These are phyloP conservation scores for Papilio gigon DNA, from an alignment of 2,888 invertebrate genomes.

Conservation along the genomic window DNA sequence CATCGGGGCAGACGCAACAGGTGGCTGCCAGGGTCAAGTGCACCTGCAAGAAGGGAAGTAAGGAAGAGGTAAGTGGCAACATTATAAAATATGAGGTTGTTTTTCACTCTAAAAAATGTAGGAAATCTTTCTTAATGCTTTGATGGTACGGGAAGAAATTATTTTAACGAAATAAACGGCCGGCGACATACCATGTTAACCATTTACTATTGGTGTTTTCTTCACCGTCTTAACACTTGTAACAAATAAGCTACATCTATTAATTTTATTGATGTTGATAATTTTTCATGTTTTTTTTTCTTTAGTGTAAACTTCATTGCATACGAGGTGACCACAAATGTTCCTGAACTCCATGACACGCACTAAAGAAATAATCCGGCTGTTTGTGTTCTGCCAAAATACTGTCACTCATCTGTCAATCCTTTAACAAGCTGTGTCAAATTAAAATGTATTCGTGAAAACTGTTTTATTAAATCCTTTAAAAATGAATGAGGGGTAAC, in stretches of 20 bases:
- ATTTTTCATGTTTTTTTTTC: slow-evolving; percentile 39
- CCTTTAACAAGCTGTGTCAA: slow-evolving; percentile 10
- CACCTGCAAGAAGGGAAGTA: slow-evolving; percentile 50
- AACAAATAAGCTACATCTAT: neutral
- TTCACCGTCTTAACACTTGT: too few species aligned
- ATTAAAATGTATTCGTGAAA: slow-evolving; percentile 29
- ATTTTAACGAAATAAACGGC: too few species aligned
- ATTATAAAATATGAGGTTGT: too few species aligned
- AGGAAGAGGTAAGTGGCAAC: slow-evolving; percentile 42
- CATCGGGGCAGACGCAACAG: slow-evolving; percentile 49
- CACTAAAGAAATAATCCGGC: slow-evolving; percentile 16
- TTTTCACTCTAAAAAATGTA: too few species aligned
- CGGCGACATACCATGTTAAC: too few species aligned
- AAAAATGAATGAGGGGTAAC: slow-evolving; percentile 1
- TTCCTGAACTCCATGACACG: slow-evolving; percentile 16
- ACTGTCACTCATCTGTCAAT: slow-evolving; percentile 15
- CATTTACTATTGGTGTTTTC: too few species aligned
- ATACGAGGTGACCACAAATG: slow-evolving; percentile 29
- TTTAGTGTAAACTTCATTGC: slow-evolving; percentile 56
- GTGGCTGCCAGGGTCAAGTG: slow-evolving; percentile 51
- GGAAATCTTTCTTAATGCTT: too few species aligned
- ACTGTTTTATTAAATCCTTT: slow-evolving; percentile 12
- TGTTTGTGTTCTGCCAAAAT: slow-evolving; percentile 12
- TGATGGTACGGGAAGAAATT: too few species aligned
- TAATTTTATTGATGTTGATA: neutral